phyloP scores from a whole-genome alignment of 2,797 vertebrate genomes.

The Menidia menidia region DNA sequence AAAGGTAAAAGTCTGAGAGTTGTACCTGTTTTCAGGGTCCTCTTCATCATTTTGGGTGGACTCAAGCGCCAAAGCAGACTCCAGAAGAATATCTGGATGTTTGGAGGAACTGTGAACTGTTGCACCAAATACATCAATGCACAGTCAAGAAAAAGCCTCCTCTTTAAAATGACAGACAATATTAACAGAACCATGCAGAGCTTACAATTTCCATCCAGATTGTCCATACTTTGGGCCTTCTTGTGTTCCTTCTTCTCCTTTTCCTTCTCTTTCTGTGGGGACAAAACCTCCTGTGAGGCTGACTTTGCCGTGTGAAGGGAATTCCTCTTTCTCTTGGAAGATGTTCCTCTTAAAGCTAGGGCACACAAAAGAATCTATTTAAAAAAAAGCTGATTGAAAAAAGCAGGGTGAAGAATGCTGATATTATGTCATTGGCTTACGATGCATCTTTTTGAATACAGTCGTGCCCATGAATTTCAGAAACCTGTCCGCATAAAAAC shows the following conservation, averaged over 20 bases:
- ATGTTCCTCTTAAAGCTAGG: constrained; percentile 88
- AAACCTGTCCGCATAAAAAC: constrained; percentile 95
- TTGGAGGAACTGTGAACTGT: constrained; percentile 71
- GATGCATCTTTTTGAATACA: constrained; percentile 92
- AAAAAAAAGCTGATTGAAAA: neutral
- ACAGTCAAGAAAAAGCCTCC: neutral
- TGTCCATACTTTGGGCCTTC: constrained; percentile 88
- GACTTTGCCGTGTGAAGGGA: constrained; percentile 87
- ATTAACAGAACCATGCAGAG: no score
- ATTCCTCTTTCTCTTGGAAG: constrained; percentile 89
- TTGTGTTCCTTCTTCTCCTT: constrained; percentile 88
- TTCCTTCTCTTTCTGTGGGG: constrained; percentile 79
- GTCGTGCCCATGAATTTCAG: constrained; percentile 94
- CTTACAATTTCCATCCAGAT: constrained; percentile 91
- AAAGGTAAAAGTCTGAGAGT: neutral
- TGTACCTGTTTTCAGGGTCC: constrained; percentile 66
- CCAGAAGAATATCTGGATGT: constrained; percentile 72
- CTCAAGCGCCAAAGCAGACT: constrained; percentile 51
- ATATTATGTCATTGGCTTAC: constrained; percentile 74
- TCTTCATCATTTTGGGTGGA: constrained; percentile 27
- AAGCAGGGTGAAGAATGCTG: neutral
- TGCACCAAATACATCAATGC: neutral
- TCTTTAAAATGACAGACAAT: neutral
- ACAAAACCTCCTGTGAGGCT: constrained; percentile 90
- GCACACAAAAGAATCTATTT: neutral